Base-by-base conservation (phyloP, 2,888 invertebrate genomes). In the Willowsia nigromaculata region DNA sequence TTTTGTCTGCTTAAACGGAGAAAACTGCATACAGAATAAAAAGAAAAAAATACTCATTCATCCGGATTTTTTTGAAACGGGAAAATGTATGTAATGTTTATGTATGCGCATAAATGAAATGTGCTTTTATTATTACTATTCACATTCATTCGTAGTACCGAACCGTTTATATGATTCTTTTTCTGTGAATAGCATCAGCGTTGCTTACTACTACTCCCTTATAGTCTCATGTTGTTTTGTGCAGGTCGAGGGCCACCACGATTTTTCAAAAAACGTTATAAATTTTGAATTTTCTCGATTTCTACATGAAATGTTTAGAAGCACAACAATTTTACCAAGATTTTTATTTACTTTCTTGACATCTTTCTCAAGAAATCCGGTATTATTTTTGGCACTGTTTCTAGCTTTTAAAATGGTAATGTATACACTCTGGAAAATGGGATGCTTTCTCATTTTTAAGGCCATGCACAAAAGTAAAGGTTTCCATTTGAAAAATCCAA, bases 261-360 rank as follows among this genome's bases (percentile, higher is more conserved):
- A 47, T 9, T 13, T 13, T 11, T 11, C 25, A 11, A n/a, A 65
- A 65, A 53, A 37, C 6, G 43, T 43, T n/a, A 82, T 82, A 82
- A 82, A 82, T 82, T 62, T 62, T 5, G 47, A 82, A 65, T 82
- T 62, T 82, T 62, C 82, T 62, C 82, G 43, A 82, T 82, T 82
- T 59, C 27, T n/a, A 37, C 18, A 65, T 1, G 37, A 30, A 65
- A 22, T 15, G 15, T 5, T 65, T 4, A 30, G 33, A 30, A 30
- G 2, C 65, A 37, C 3, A 18, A n/a, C 65, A 65, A n/a, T 33
- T 65, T 37, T 65, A 65, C 33, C 37, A 65, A 7, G 3, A 4
- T 76, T 43, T 74, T 74, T 50, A 74, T 53, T 76, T 30, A 50
- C 50, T 53, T 65, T 27, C 27, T 27, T 25, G 37, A 74, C 25